Conservation (phyloP, 2,797 vertebrate genomes). For the Monodelphis domestica region DNA sequence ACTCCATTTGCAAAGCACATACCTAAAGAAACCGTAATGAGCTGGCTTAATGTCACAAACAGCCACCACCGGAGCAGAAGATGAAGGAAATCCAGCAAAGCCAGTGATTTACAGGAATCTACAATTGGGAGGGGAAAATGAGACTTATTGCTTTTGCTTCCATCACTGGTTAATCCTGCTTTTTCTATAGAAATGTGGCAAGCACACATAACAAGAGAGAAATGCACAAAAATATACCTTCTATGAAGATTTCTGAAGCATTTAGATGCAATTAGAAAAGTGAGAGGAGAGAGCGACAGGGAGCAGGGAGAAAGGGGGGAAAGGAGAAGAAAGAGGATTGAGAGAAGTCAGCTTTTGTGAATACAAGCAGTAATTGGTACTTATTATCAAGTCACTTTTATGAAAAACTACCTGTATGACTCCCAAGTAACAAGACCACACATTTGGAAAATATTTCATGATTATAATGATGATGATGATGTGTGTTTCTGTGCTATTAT, state of each 20-base stretch:
- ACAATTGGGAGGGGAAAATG: background rate
- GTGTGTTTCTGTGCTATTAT: no score
- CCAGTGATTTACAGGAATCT: background rate
- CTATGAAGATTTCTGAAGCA: background rate
- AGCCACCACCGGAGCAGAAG: background rate
- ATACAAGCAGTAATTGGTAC: background rate
- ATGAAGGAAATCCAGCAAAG: background rate
- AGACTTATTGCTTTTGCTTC: background rate
- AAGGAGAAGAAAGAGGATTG: background rate
- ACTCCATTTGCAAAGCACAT: background rate
- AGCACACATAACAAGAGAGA: background rate
- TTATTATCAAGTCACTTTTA: constrained; percentile 3
- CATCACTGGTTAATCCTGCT: background rate
- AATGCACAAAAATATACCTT: background rate
- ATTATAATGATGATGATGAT: no score
- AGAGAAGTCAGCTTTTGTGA: background rate
- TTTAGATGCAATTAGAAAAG: background rate
- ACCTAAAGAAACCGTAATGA: constrained; percentile 3
- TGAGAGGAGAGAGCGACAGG: background rate
- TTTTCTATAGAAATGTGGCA: background rate
- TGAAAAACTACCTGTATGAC: background rate
- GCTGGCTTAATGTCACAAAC: background rate
- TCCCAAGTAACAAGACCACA: background rate
- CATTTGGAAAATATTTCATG: background rate
- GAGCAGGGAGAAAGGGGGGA: background rate